Conservation (phyloP, 30 jellyfish, hydroid and myxozoan genomes). For the Hydra vulgaris region DNA sequence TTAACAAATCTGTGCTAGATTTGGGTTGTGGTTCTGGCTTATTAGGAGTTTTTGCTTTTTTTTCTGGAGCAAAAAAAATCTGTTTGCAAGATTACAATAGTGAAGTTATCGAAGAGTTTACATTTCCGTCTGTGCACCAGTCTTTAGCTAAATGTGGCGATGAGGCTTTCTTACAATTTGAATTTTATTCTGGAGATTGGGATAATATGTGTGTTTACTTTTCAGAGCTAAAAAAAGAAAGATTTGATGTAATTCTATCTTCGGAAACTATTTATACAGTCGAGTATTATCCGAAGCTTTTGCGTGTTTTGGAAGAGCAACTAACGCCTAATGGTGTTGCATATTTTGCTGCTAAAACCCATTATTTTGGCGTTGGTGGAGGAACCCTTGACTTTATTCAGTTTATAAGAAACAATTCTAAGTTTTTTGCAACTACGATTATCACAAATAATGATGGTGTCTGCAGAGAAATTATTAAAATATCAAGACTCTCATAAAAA, state of each 20-base stretch:
- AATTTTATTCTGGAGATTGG: slow-evolving; percentile 88
- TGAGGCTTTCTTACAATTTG: neutral
- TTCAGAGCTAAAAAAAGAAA: slow-evolving; percentile 5
- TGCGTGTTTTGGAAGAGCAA: slow-evolving; percentile 23
- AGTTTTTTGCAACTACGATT: slow-evolving; percentile 21
- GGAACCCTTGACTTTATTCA: slow-evolving; percentile 56
- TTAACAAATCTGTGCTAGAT: slow-evolving; percentile 41
- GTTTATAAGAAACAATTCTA: slow-evolving; percentile 21
- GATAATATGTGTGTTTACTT: slow-evolving; percentile 6
- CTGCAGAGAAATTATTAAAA: slow-evolving; percentile 51
- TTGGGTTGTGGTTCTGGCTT: slow-evolving; percentile 96
- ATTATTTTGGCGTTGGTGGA: slow-evolving; percentile 98
- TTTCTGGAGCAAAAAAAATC: slow-evolving; percentile 48
- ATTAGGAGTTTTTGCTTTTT: slow-evolving; percentile 41
- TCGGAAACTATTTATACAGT: slow-evolving; percentile 84
- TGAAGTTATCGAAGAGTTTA: slow-evolving; percentile 73
- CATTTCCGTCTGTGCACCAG: slow-evolving; percentile 45
- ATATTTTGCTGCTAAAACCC: slow-evolving; percentile 73
- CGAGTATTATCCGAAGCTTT: slow-evolving; percentile 43
- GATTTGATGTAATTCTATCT: slow-evolving; percentile 67
- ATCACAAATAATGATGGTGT: slow-evolving; percentile 43
- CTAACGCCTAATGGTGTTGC: slow-evolving; percentile 54
- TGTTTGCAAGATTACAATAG: slow-evolving; percentile 80
- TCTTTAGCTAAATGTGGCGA: neutral
- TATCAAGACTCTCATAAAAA: slow-evolving; percentile 6